Conservation (phyloP, 1,140 invertebrate species). For the Solenopsis fugax region DNA sequence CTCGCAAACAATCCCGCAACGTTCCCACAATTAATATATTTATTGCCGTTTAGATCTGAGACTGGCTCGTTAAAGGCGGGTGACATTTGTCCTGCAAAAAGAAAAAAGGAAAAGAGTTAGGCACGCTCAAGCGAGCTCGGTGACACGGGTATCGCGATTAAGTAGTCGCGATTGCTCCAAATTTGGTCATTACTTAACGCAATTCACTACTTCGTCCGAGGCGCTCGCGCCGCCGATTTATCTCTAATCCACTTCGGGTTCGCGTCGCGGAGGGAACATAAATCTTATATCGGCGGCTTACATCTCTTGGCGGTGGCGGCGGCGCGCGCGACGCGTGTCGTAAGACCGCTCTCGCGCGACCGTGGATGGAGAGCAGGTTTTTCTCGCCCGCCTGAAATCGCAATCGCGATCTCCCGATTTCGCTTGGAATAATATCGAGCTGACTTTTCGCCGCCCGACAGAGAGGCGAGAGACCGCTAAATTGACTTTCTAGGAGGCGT, state of each 20-base stretch:
- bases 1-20: conserved; percentile 3
- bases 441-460: conserved; percentile 57
- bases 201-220: conserved; percentile 42
- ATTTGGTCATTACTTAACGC: conserved; percentile 71
- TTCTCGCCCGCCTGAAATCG: conserved; percentile 54
- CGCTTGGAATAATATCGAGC: conserved; percentile 66
- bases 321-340: conserved; percentile 76
- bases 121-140: conserved; percentile 8
- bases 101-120: not conserved
- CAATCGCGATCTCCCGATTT: conserved; percentile 58
- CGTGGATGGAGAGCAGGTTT: conserved; percentile 74
- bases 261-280: conserved; percentile 65
- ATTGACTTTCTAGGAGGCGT: conserved; percentile 72
- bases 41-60: not conserved
- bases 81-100: conserved; percentile 24
- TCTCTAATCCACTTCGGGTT: conserved; percentile 64
- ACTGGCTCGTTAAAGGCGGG: conserved; percentile 32
- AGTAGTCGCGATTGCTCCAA: conserved; percentile 65
- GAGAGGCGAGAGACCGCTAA: conserved; percentile 58
- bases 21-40: conserved; percentile 51
- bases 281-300: conserved; percentile 75
- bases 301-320: conserved; percentile 60
- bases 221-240: conserved; percentile 70
- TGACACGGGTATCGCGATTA: conserved; percentile 26
- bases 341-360: conserved; percentile 61